Percentiles rank a stretch among this genome's conserved stretches.
These are phyloP conservation scores for Cheilosia soror DNA, from an alignment of 2,888 invertebrate genomes.

Conservation along the genomic window DNA sequence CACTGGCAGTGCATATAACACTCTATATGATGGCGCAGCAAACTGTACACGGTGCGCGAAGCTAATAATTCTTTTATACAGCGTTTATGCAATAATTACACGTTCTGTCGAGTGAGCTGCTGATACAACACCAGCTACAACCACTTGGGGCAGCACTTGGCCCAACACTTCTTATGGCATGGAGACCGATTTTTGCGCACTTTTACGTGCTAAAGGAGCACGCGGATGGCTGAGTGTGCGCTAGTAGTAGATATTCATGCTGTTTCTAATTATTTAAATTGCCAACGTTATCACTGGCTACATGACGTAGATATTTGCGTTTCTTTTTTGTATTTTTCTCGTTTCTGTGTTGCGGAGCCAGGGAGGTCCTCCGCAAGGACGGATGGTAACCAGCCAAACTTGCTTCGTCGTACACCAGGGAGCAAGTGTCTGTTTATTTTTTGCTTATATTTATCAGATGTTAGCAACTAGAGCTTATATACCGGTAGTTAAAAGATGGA, in stretches of 20 bases:
- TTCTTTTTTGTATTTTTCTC: conserved; percentile 2
- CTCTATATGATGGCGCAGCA: conserved; percentile 7
- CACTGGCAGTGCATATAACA: conserved; percentile 18
- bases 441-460: conserved; percentile 26
- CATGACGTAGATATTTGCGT: conserved; percentile 56
- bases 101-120: conserved; percentile 66
- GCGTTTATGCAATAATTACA: conserved; percentile 76
- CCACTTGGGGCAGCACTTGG: conserved; percentile 66
- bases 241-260: conserved; percentile 60
- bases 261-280: conserved; percentile 75
- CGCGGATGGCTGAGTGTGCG: conserved; percentile 26
- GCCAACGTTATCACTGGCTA: conserved; percentile 72
- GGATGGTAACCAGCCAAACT: conserved; percentile 46
- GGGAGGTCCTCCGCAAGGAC: conserved; percentile 48
- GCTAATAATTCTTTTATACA: conserved; percentile 74
- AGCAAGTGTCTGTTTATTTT: conserved; percentile 32
- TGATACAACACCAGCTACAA: conserved; percentile 51
- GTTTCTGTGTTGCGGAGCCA: conserved; percentile 6
- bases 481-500: conserved; percentile 42
- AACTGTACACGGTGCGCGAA: conserved; percentile 30
- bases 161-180: conserved; percentile 57
- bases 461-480: conserved; percentile 33
- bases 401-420: conserved; percentile 16
- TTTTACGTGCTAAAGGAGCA: conserved; percentile 56
- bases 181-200: conserved; percentile 68